A percentile compares a stretch with the other conserved stretches of the same genome.
Evolutionary conservation across 2,888 invertebrate species (phyloP).

Genomic region (Celastrina argiolus): DNA sequence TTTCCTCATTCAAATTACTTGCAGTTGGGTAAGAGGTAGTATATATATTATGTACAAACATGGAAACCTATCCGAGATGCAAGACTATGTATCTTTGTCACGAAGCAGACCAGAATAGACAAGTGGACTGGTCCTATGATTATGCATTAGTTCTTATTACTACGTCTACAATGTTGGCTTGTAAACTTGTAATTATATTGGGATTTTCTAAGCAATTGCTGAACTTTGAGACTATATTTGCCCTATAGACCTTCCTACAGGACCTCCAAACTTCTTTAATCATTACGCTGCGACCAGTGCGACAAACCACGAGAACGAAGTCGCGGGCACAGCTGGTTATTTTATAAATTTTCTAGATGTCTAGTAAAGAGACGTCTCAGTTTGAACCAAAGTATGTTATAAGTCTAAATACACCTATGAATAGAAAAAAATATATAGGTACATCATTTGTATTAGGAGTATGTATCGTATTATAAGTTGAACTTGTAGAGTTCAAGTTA

Average conservation of each 20-base stretch:
- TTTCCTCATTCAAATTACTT: constrained; percentile 17
- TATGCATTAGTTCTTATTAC: neutral
- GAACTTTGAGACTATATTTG: neutral
- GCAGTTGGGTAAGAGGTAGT: neutral
- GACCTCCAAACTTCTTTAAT: no score
- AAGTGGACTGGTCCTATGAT: neutral
- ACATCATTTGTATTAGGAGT: no score
- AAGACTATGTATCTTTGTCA: neutral
- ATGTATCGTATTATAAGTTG: neutral
- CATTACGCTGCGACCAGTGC: no score
- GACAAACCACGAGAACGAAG: no score
- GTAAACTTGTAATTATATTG: neutral
- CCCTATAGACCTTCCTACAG: no score
- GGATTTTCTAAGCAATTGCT: neutral
- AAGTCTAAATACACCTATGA: no score
- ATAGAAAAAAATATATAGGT: no score
- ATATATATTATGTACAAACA: no score
- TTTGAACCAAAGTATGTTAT: no score
- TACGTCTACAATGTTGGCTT: neutral
- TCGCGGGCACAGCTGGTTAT: no score
- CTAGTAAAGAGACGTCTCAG: no score
- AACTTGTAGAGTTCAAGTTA: neutral
- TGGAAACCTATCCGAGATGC: constrained; percentile 2
- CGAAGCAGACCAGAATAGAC: neutral
- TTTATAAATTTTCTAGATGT: no score